Evolutionary conservation across 1,140 invertebrate species (phyloP), one percentile per base, ranked within the genome.

Genomic region (Cyclina sinensis): DNA sequence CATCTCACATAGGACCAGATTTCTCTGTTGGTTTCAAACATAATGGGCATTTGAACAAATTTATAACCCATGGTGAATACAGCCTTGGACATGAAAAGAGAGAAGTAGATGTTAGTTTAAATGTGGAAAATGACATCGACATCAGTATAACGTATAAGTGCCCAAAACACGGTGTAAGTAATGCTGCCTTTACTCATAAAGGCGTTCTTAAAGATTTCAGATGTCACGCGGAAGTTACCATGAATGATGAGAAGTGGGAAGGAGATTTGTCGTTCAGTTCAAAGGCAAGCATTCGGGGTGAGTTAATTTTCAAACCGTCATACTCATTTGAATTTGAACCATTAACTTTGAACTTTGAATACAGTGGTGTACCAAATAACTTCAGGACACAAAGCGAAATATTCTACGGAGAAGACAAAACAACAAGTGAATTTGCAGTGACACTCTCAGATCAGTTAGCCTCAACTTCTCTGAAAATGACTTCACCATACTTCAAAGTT

Each of bases 51-150:
- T 5, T 73, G 48, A 54, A 4, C 9, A 84, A 70, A 9, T 84
- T 74, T 43, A 39, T 51, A 16, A 54, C n/a, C 39, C 46, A 84
- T 24, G 82, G 62, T 11, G 43, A 54, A 54, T 70, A 48, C 27
- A 51, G 24, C 14, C 30, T 51, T 68, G 82, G 62, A 11, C 30
- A 21, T 32, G 35, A 84, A 9, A 84, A 51, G 30, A 84, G 39
- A 51, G 82, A 70, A 21, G 65, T 43, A 9, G 48, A 84, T 4
- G 35, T 84, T 1, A 73, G 24, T 73, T 43, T 84, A 54, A 84
- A 84, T 18, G 16, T 73, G 1, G 46, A 73, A 27, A 54, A 70
- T 51, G 32, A 84, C 9, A 35, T 73, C 51, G 48, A 48, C 14
- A 54, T 70, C 0, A 37, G 37, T 18, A 35, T 73, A 0, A 14